Evolutionary conservation across 2,113 vertebrate genomes (phyloP).

Genomic region (Megaceryle maxima): DNA sequence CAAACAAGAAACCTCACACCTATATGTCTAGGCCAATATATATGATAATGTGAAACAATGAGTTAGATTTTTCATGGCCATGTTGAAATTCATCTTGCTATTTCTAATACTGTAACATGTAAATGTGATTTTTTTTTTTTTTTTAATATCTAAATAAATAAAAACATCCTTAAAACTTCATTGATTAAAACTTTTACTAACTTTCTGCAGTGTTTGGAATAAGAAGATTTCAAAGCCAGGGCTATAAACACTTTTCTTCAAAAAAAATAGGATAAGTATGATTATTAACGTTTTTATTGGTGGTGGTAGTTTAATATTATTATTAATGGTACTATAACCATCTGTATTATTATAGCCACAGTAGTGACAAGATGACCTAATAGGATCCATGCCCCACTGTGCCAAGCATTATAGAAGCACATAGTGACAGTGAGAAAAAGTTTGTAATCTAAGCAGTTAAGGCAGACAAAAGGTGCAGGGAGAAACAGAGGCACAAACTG

Average conservation of each 20-base stretch:
- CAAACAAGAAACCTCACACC: slow-evolving; percentile 54
- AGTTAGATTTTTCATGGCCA: slow-evolving; percentile 29
- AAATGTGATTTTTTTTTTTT: background rate
- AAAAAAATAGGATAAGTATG: background rate
- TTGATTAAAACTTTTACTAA: background rate
- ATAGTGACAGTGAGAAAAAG: background rate
- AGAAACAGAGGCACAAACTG: background rate
- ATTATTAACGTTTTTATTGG: background rate
- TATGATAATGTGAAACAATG: slow-evolving; percentile 54
- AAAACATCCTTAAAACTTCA: background rate
- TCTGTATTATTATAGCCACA: slow-evolving; percentile 10
- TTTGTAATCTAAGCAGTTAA: slow-evolving; percentile 10
- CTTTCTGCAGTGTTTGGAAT: background rate
- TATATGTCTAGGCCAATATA: slow-evolving; percentile 43
- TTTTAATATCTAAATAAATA: background rate
- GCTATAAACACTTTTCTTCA: background rate
- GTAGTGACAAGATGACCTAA: background rate
- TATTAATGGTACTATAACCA: background rate
- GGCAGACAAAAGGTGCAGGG: slow-evolving; percentile 32
- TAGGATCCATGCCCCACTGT: background rate
- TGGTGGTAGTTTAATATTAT: background rate
- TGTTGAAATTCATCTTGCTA: slow-evolving; percentile 30
- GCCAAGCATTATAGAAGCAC: background rate
- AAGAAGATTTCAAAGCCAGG: background rate
- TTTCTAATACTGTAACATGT: background rate